Conservation (phyloP, 2,888 invertebrate genomes). For the Pandemis corylana region DNA sequence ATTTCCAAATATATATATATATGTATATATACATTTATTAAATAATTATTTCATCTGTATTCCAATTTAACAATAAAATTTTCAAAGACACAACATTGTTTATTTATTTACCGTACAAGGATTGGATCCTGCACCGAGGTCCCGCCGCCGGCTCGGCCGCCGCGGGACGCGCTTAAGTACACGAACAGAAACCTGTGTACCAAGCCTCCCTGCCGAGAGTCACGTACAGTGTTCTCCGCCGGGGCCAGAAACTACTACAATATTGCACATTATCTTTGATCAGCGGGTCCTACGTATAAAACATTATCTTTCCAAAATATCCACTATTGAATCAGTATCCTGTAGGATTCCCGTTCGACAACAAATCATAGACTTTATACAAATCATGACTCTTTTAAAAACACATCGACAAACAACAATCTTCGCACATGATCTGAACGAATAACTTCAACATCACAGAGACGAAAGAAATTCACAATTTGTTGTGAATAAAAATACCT, state of each 20-base stretch:
- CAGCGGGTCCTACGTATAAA: conserved; percentile 1
- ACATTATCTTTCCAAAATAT: conserved; percentile 8
- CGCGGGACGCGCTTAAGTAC: conserved; percentile 2
- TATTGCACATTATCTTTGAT: conserved; percentile 31
- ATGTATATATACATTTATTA: conserved; percentile 82
- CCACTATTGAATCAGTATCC: background rate
- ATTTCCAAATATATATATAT: conserved; percentile 81
- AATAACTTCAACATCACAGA: conserved; percentile 34
- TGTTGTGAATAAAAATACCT: conserved; percentile 16
- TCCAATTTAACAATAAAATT: conserved; percentile 86
- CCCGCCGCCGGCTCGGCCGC: background rate
- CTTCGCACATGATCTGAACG: conserved; percentile 23
- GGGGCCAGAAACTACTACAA: conserved; percentile 29
- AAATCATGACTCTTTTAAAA: conserved; percentile 27
- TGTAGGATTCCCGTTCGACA: conserved; percentile 9
- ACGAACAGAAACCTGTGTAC: conserved; percentile 1
- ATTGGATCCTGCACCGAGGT: conserved; percentile 61
- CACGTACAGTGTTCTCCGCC: background rate
- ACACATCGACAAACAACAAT: conserved; percentile 35
- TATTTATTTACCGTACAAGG: conserved; percentile 77
- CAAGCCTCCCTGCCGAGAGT: background rate
- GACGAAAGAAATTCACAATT: conserved; percentile 28
- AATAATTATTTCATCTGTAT: conserved; percentile 84
- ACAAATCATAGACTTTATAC: conserved; percentile 29
- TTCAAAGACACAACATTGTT: conserved; percentile 85